Base-by-base conservation (phyloP, 1,140 invertebrate genomes). In the Thaumatotibia leucotreta region DNA sequence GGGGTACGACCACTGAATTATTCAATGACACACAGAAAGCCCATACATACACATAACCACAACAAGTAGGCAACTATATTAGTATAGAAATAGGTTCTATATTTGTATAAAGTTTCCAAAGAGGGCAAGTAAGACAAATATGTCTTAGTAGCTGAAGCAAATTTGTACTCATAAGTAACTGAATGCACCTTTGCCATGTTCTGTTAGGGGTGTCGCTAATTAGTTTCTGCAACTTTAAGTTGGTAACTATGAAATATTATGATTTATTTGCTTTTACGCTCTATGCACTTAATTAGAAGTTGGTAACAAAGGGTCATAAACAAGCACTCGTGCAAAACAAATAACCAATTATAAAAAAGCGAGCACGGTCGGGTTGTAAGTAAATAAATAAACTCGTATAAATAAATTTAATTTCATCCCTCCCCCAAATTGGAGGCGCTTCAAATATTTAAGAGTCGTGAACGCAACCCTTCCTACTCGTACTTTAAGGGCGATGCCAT, bases 391-490 rank as follows among this genome's bases (percentile, higher is more conserved):
- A 83, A 82, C 70, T 80, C 66, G 75, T 76, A 78, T 84, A 86
- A 87, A 88, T 88, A 86, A 86, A 89, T 89, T 89, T 89, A 89
- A 89, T 89, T 89, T 89, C 73, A 85, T 80, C 76, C 87, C 80
- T 80, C 77, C 74, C 77, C 70, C 75, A 87, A 87, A 88, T 88
- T 89, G 85, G 78, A 83, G 83, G 67, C 78, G 77, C 74, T 84
- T 89, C 80, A 88, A 89, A 89, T 88, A 89, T 89, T 89, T 84
- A 89, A 78, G 72, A 85, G 82, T 82, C 79, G 80, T 86, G 86
- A 89, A 86, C 79, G 78, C 80, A 88, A 88, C 86, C 85, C 86
- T 89, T 89, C 83, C 80, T 80, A 79, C 73, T 89, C 83, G 79
- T 80, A 79, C 73, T 79, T 76, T 77, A 74, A 83, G 84, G 84